phyloP scores from a whole-genome alignment of 1,140 invertebrate species.

The Callitettix versicolor region DNA sequence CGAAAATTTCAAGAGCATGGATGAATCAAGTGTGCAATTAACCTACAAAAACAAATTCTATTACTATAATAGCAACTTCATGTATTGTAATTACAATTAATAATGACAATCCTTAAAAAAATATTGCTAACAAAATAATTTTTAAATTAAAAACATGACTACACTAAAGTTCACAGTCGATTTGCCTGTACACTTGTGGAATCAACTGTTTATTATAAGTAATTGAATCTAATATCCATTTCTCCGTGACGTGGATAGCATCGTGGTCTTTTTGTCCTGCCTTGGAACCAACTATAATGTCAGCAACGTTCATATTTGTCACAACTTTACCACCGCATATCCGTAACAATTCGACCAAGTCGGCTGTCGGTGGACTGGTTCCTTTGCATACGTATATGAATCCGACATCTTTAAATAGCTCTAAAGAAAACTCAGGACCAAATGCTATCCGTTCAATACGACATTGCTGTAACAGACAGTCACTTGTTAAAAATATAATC shows the following conservation, averaged over 20 bases:
- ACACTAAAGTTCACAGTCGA: too few species aligned
- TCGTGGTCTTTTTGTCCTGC: slow-evolving; percentile 13
- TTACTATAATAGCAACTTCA: too few species aligned
- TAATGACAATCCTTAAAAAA: too few species aligned
- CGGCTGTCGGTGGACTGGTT: slow-evolving; percentile 30
- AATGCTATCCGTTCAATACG: slow-evolving; percentile 39
- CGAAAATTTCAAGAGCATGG: too few species aligned
- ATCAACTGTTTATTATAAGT: slow-evolving; percentile 6
- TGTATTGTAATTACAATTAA: too few species aligned
- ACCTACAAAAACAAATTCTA: too few species aligned
- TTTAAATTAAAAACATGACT: too few species aligned
- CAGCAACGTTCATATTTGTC: slow-evolving; percentile 31
- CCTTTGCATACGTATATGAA: slow-evolving; percentile 35
- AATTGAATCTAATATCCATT: slow-evolving; percentile 38
- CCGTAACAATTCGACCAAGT: slow-evolving; percentile 37
- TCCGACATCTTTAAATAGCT: slow-evolving; percentile 37
- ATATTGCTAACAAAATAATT: too few species aligned
- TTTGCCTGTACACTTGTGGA: slow-evolving; percentile 1
- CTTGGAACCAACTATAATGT: slow-evolving; percentile 37
- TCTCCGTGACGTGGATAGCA: slow-evolving; percentile 33
- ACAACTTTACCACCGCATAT: slow-evolving; percentile 36
- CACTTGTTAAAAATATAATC: too few species aligned
- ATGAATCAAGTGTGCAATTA: too few species aligned
- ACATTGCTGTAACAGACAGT: slow-evolving; percentile 31
- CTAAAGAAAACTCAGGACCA: slow-evolving; percentile 34